Percentiles rank a stretch among this genome's conserved stretches.
These are phyloP conservation scores for Aplodontia rufa DNA, from an alignment of 2,113 vertebrate species.

Conservation along the genomic window DNA sequence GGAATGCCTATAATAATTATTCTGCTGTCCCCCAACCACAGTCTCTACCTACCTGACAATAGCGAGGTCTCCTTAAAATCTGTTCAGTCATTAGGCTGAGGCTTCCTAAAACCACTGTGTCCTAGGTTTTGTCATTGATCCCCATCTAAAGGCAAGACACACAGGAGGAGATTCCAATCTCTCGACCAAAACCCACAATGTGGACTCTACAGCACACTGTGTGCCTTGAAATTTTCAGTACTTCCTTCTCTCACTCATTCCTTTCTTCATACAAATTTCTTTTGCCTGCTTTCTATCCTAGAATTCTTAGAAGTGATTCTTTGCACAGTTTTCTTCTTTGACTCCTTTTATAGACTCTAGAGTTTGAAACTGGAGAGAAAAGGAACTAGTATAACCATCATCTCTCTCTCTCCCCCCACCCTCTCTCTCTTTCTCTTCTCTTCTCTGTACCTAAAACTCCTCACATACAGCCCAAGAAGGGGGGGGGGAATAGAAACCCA, in stretches of 20 bases:
- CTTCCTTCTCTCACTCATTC: background rate
- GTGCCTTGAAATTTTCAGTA: background rate
- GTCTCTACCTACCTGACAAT: background rate
- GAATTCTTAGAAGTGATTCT: background rate
- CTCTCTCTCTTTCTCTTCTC: background rate
- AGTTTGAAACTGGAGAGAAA: background rate
- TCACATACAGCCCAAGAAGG: background rate
- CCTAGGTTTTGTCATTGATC: background rate
- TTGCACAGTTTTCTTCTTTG: background rate
- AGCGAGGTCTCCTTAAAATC: background rate
- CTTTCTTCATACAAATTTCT: background rate
- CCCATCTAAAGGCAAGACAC: background rate
- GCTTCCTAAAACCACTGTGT: background rate
- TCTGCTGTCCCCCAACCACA: background rate
- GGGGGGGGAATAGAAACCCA: background rate
- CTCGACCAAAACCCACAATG: background rate
- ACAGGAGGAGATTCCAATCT: background rate
- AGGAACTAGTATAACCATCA: background rate
- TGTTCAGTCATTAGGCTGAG: background rate
- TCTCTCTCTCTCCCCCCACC: background rate
- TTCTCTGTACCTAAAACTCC: background rate
- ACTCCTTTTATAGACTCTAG: constrained; percentile 2
- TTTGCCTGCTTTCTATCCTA: background rate
- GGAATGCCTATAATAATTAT: background rate
- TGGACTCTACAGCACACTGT: background rate